Conservation (phyloP, 2,113 vertebrate genomes). For the Plotosus lineatus region DNA sequence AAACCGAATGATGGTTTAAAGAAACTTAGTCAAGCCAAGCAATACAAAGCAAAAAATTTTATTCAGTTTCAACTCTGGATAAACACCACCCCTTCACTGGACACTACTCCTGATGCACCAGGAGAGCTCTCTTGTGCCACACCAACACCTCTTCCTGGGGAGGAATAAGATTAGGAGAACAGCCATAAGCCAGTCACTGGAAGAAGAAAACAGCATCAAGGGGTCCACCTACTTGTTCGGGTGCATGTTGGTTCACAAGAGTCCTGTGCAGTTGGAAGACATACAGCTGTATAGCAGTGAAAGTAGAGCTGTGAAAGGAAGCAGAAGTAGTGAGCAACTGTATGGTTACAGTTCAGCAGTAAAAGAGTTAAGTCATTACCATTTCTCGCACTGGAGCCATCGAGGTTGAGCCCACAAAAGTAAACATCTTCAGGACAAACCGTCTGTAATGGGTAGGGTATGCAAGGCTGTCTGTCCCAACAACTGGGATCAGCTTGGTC, state of each 20-base stretch:
- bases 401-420: background rate
- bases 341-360: background rate
- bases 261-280: background rate
- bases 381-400: background rate
- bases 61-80: too few relatives aligned
- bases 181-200: background rate
- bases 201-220: background rate
- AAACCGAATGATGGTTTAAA: too few relatives aligned
- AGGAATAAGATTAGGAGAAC: background rate
- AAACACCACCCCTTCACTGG: background rate
- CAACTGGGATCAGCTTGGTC: too few relatives aligned
- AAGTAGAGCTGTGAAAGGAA: background rate
- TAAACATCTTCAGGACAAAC: slow-evolving; percentile 28
- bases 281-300: slow-evolving; percentile 20
- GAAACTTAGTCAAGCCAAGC: too few relatives aligned
- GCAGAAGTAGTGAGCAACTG: background rate
- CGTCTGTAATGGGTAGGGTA: slow-evolving; percentile 11
- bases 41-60: too few relatives aligned
- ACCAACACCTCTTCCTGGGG: background rate
- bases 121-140: too few relatives aligned
- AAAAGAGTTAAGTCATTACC: background rate
- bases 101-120: background rate
- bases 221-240: background rate
- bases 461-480: too few relatives aligned
- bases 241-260: background rate